Evolutionary conservation across 2,113 vertebrate genomes (phyloP), one percentile per base, ranked within the genome.

Genomic region (Calonectris borealis): DNA sequence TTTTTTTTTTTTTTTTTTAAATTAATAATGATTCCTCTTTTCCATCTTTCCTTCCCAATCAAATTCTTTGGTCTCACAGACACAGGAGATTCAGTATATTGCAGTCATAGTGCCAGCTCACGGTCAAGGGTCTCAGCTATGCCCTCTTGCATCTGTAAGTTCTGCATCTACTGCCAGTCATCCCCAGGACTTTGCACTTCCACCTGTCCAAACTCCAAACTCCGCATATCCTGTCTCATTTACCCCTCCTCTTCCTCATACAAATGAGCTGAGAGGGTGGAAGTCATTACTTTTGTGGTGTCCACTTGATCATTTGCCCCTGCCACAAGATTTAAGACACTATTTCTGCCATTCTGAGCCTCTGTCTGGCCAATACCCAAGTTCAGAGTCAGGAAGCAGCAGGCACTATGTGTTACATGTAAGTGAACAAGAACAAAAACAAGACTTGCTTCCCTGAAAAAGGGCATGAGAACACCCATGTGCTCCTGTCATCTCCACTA

Each of bases 91-190:
- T 88, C 14, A 49, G 3, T 16, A 32, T 24, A 11, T 26, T 42
- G 48, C 17, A 84, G 40, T 32, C 20, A 48, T 10, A 72, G 40
- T 49, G 36, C 10, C 24, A 70, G 12, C 32, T 61, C 44, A 34
- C 10, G 19, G 36, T 44, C 27, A 83, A 48, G 25, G 24, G 16
- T 79, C 22, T 66, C 27, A 51, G 38, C 49, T 72, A 16, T n/a
- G 21, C 10, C 0, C 0, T 16, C 42, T 55, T 55, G 17, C 6
- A 7, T 65, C 46, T 29, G 0, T 42, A 81, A 73, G 5, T 69
- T 88, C 75, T 76, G 6, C 20, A 42, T 26, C 49, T 64, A 22
- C 42, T 60, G 15, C 24, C 26, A 72, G 17, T 42, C 26, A 25
- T 46, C 6, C 19, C 38, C 13, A 78, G 60, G 51, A 71, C 15